Conservation (phyloP, 2,113 vertebrate genomes). For the Otolemur garnettii region DNA sequence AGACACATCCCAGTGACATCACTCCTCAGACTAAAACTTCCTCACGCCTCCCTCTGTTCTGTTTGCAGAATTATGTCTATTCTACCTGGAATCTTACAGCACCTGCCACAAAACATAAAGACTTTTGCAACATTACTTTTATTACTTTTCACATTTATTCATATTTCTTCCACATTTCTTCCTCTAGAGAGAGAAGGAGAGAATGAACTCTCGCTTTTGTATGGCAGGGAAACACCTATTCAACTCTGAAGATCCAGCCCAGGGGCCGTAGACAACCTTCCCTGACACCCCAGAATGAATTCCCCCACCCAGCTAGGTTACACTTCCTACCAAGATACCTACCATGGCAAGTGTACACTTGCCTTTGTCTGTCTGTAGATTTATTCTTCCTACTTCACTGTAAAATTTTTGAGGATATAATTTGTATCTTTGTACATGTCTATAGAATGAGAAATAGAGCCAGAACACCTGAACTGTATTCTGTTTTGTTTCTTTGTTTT, state of each 20-base stretch:
- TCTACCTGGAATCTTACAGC: not conserved
- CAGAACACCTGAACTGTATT: not conserved
- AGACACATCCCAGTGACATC: not conserved
- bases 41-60: not conserved
- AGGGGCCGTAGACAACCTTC: not conserved
- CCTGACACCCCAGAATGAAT: not conserved
- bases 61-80: not conserved
- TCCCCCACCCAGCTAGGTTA: rapidly evolving
- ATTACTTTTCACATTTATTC: not conserved
- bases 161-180: not conserved
- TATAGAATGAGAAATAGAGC: not conserved
- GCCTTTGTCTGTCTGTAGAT: too few relatives aligned
- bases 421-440: not conserved
- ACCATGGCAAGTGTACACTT: too few relatives aligned
- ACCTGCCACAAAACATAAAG: not conserved
- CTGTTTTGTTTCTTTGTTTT: too few relatives aligned
- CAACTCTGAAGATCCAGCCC: not conserved
- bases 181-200: not conserved
- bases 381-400: not conserved
- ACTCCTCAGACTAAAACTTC: not conserved
- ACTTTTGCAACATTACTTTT: too few relatives aligned
- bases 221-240: not conserved
- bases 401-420: not conserved
- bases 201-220: not conserved
- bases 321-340: rapidly evolving